A percentile compares a stretch with the other conserved stretches of the same genome.
These are phyloP conservation scores for Lineus longissimus DNA, from an alignment of 1,140 invertebrate species.

Conservation along the genomic window DNA sequence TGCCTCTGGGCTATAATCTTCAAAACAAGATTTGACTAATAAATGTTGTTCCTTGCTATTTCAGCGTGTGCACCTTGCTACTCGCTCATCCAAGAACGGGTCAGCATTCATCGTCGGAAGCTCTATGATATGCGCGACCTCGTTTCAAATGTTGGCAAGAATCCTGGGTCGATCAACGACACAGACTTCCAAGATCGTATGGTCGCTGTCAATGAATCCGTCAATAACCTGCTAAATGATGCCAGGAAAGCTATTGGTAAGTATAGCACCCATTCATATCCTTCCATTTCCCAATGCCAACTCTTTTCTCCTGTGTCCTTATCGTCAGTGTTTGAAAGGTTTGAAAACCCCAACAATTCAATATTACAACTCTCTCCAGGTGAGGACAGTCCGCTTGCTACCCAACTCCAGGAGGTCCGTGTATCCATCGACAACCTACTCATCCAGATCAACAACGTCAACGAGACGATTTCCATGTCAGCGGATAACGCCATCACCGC, in stretches of 20 bases:
- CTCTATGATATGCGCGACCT: slow-evolving; percentile 69
- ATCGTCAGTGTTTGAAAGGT: not conserved
- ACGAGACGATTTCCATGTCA: slow-evolving; percentile 27
- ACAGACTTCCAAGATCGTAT: slow-evolving; percentile 76
- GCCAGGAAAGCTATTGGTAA: slow-evolving; percentile 65
- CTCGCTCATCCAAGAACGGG: slow-evolving; percentile 83
- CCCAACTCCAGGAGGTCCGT: slow-evolving; percentile 20
- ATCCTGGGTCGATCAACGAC: slow-evolving; percentile 78
- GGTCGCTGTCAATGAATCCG: slow-evolving; percentile 66
- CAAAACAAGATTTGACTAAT: no score
- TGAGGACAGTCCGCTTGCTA: not conserved
- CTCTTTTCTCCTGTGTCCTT: not conserved
- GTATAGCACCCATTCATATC: slow-evolving; percentile 9
- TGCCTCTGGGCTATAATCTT: no score
- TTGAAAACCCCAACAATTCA: not conserved
- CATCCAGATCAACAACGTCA: slow-evolving; percentile 31
- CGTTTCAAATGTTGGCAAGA: slow-evolving; percentile 65
- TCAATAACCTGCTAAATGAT: slow-evolving; percentile 67
- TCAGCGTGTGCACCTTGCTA: slow-evolving; percentile 87
- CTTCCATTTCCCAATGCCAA: not conserved
- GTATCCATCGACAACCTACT: slow-evolving; percentile 34
- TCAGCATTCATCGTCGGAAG: slow-evolving; percentile 73
- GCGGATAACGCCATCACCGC: slow-evolving; percentile 24
- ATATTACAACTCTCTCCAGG: no score
- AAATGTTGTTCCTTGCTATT: no score